phyloP scores from a whole-genome alignment of 2,113 vertebrate genomes.

The Hyaena hyaena region DNA sequence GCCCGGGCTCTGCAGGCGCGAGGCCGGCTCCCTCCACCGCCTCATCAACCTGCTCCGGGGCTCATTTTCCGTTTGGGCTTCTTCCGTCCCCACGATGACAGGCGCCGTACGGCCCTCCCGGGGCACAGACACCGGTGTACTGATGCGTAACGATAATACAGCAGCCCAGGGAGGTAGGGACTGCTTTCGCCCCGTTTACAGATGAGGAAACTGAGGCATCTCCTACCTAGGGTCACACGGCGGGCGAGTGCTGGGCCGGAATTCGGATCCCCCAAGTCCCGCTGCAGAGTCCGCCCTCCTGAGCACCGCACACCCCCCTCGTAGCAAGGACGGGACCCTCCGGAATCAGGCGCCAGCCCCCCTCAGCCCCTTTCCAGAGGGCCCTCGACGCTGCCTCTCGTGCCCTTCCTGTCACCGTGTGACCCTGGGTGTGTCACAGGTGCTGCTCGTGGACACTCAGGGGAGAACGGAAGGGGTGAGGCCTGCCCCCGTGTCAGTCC shows the following conservation, averaged over 20 bases:
- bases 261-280: neutral
- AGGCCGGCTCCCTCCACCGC: neutral
- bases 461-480: neutral
- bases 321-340: fast-evolving
- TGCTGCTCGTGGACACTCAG: fast-evolving
- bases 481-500: fast-evolving
- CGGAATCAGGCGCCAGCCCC: no score
- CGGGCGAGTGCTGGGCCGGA: fast-evolving
- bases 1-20: fast-evolving
- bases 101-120: fast-evolving
- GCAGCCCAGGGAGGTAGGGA: fast-evolving
- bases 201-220: neutral
- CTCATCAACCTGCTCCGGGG: fast-evolving
- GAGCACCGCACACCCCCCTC: fast-evolving
- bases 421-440: neutral
- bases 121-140: neutral
- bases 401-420: fast-evolving
- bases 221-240: neutral
- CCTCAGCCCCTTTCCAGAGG: neutral
- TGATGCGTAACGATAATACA: fast-evolving
- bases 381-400: neutral
- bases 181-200: neutral
- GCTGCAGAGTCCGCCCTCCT: neutral
- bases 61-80: fast-evolving
- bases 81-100: neutral